Evolutionary conservation across 2,888 invertebrate species (phyloP), one percentile per base, ranked within the genome.

Genomic region (Aradus depressus): DNA sequence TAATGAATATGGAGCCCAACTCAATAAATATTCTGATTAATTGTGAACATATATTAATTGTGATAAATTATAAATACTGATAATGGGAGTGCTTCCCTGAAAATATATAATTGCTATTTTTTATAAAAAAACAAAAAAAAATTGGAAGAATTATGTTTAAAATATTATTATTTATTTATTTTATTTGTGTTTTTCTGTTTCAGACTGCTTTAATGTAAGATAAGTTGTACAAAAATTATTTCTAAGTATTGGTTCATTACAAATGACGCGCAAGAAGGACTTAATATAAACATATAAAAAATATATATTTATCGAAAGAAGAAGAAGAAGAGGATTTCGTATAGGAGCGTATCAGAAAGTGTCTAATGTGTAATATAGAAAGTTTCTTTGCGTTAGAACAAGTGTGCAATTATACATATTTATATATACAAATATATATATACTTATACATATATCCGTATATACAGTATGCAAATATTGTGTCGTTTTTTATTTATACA

Each of bases 181-280:
- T 28, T 28, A 28, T 10, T 10, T 28, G 31, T 18, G 32, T 28
- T 34, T 50, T 8, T 49, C 45, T 37, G 35, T 55, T 55, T 26
- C 44, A 55, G 55, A 55, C 21, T 52, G 52, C 44, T 52, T 52
- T 44, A 48, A 32, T 39, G 31, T 44, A 26, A 52, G 52, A 48
- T 55, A 52, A 25, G 50, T 44, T 21, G 21, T 50, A 18, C 51
- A 47, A 35, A 51, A 34, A 35, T 35, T 31, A 34, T 44, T 44
- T 44, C 22, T 44, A 44, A 44, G 44, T 44, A 44, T 44, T 44
- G 31, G 32, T 25, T 44, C 44, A 32, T 22, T 18, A 28, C 25
- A 42, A 42, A 21, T 8, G 14, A 44, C 19, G 44, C 35, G 44
- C 44, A 32, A 44, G 44, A 31, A 44, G 14, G 12, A 35, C 16